Evolutionary conservation across 2,888 invertebrate genomes (phyloP).

Genomic region (Philhelius pedissequus): DNA sequence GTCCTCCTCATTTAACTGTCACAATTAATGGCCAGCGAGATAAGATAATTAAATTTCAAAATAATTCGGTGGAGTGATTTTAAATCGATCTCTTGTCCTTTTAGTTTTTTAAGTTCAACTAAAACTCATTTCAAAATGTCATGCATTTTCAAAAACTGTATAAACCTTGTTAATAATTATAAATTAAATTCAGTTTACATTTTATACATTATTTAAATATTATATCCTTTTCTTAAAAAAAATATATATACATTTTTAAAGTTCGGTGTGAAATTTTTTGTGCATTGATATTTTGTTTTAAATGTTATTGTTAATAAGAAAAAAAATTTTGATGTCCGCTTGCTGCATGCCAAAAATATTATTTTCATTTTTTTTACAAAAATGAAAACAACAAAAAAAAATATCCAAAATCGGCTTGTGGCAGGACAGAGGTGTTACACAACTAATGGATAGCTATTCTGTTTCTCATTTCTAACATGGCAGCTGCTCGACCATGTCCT

Average conservation of each 20-base stretch:
- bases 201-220: background rate
- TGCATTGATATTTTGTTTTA: conserved; percentile 22
- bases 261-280: conserved; percentile 62
- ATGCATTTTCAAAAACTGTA: conserved; percentile 34
- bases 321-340: conserved; percentile 57
- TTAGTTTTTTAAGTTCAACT: background rate
- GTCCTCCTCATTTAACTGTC: too few species aligned
- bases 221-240: too few species aligned
- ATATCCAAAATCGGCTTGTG: conserved; percentile 78
- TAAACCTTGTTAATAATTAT: background rate
- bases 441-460: conserved; percentile 90
- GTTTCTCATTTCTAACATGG: conserved; percentile 93
- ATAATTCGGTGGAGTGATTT: too few species aligned
- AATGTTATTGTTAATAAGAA: conserved; percentile 10
- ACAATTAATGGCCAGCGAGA: too few species aligned
- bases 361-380: conserved; percentile 20
- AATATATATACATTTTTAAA: background rate
- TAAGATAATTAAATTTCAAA: too few species aligned
- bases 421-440: conserved; percentile 80
- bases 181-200: background rate
- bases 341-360: conserved; percentile 73
- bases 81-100: too few species aligned
- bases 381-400: conserved; percentile 49
- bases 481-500: conserved; percentile 99
- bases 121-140: conserved; percentile 40